phyloP scores from a whole-genome alignment of 2,113 vertebrate species.

The Natator depressus region DNA sequence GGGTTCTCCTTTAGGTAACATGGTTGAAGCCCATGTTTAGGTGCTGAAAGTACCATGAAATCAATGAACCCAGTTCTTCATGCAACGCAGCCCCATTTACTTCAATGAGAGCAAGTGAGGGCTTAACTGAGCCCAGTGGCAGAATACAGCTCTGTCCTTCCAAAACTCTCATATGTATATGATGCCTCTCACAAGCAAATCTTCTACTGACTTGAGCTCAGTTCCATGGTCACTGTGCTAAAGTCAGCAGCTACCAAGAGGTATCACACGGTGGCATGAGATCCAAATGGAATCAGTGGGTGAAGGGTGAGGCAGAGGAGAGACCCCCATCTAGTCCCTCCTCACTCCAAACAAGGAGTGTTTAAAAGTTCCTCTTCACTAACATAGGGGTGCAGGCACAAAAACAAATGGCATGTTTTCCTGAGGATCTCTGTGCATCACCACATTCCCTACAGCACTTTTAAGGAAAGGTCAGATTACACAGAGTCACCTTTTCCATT shows the following conservation, averaged over 20 bases:
- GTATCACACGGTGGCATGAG: background rate
- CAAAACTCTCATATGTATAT: background rate
- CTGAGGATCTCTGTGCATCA: background rate
- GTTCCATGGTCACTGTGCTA: too few species aligned
- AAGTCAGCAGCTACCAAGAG: background rate
- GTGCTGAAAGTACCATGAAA: background rate
- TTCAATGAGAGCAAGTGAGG: background rate
- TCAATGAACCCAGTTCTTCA: background rate
- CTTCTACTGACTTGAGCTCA: too few species aligned
- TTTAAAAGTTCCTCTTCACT: background rate
- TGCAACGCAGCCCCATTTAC: background rate
- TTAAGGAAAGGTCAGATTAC: background rate
- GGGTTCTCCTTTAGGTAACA: background rate
- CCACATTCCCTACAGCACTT: background rate
- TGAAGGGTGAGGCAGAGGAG: background rate
- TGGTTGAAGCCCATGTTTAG: background rate
- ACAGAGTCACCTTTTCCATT: background rate
- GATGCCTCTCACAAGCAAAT: too few species aligned
- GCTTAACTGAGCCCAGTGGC: background rate
- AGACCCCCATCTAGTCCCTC: background rate
- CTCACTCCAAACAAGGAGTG: background rate
- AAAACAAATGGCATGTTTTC: background rate
- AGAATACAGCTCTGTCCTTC: background rate
- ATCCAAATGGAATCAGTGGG: background rate
- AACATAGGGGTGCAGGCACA: background rate